Evolutionary conservation across 2,888 invertebrate species (phyloP), one percentile per base, ranked within the genome.

Genomic region (Rhingia campestris): DNA sequence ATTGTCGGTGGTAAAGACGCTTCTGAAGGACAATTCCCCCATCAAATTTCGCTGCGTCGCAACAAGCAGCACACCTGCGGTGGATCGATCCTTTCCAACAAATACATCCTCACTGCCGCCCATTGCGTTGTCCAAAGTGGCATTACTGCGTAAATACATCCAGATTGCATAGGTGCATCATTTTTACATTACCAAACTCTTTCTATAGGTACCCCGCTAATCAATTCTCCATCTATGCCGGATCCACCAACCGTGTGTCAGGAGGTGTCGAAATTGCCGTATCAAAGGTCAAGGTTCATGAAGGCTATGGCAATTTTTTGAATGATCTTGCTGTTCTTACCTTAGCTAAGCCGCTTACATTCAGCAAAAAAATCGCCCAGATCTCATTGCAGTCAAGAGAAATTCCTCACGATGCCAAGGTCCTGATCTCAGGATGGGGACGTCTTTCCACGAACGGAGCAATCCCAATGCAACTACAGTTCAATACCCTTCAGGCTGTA

Each of bases 1-100:
- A 87, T 91, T 64, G 89, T 91, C 41, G 91, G 91, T 4, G 92
- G 92, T 0, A 67, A 86, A 3, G 81, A 88, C 22, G 92, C 92
- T 0, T 41, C 12, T 0, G 86, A 82, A 6, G 89, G 89, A 0
- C 90, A 91, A 76, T 92, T 91, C 86, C 90, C 90, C 0, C 89
- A 91, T 87, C 91, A 92, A 86, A 87, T 91, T 4, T 92, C 92
- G 3, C 81, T 91, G 14, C 87, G 89, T 7, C 67, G 70, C 0
- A 72, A 86, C 14, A 87, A 87, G 2, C 53, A 39, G 0, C 89
- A 89, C 51, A 76, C 66, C 0, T 91, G 91, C 49, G 91, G 91
- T 10, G 90, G 88, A 12, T 89, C 89, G 30, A 89, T 91, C 9
- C 76, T 91, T n/a, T 87, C 88, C 0, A 35, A 56, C 33, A 87